Conservation (phyloP, 2,797 vertebrate genomes). For the Todus mexicanus region DNA sequence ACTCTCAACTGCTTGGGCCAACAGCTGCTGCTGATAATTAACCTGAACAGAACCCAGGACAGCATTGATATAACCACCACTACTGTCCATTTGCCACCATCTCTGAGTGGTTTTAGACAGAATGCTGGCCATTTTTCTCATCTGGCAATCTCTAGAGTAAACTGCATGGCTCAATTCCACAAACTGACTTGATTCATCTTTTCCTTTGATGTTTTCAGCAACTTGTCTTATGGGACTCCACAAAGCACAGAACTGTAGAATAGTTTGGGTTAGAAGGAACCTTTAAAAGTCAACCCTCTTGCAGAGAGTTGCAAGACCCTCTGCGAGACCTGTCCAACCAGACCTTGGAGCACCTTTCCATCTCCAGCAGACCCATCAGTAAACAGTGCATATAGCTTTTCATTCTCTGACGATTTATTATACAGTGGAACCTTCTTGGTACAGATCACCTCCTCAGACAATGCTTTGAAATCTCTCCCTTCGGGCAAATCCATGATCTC, state of each 20-base stretch:
- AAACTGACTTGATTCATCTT: not conserved
- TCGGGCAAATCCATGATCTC: not conserved
- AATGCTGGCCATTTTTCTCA: not conserved
- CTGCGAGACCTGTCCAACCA: not conserved
- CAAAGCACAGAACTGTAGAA: not conserved
- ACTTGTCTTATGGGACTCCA: not conserved
- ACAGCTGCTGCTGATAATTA: too few species aligned
- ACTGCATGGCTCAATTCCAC: not conserved
- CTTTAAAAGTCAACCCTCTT: not conserved
- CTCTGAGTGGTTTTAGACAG: not conserved
- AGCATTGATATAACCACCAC: not conserved
- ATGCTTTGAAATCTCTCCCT: not conserved
- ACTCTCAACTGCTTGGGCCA: too few species aligned
- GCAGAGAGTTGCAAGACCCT: too few species aligned
- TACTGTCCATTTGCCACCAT: not conserved
- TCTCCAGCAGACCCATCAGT: not conserved
- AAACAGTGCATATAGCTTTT: not conserved
- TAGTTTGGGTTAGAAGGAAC: not conserved
- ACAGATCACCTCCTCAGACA: not conserved
- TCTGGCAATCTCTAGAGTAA: not conserved
- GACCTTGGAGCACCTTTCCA: not conserved
- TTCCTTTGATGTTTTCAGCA: not conserved
- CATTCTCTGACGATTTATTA: not conserved
- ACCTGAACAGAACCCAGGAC: too few species aligned
- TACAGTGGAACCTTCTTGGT: not conserved